Conservation (phyloP, 2,888 invertebrate species). For the Spodoptera littoralis region DNA sequence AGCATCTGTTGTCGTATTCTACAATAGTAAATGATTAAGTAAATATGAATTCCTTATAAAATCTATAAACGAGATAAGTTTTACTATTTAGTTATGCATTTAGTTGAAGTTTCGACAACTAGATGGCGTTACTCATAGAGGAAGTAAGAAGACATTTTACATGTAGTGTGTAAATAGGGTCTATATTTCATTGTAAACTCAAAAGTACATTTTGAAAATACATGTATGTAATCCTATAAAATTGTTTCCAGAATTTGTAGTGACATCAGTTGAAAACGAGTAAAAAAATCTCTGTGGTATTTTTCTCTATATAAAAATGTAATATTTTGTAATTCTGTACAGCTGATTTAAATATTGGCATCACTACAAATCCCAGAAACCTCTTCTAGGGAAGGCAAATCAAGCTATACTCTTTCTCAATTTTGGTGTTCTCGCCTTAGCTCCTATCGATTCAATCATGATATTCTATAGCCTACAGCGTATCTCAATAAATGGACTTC, state of each 20-base stretch:
- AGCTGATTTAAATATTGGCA: neutral
- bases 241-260: conserved; percentile 12
- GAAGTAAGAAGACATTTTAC: conserved; percentile 40
- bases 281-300: too few species aligned
- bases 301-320: neutral
- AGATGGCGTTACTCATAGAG: conserved; percentile 27
- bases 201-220: conserved; percentile 33
- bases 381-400: too few species aligned
- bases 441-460: too few species aligned
- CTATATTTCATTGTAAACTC: conserved; percentile 22
- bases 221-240: conserved; percentile 25
- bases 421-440: too few species aligned
- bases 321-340: conserved; percentile 2
- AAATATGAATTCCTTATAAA: too few species aligned
- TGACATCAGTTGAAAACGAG: conserved; percentile 10
- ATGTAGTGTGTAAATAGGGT: neutral
- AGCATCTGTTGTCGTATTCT: too few species aligned
- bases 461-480: too few species aligned
- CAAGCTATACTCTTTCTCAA: too few species aligned
- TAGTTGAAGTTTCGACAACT: neutral
- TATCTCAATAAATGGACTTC: too few species aligned
- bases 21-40: too few species aligned
- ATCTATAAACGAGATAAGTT: too few species aligned
- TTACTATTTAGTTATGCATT: too few species aligned
- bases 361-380: conserved; percentile 8